A percentile compares a stretch with the other conserved stretches of the same genome.
Conservation (phyloP, 2,888 invertebrate genomes). For the Coenonympha arcania region DNA sequence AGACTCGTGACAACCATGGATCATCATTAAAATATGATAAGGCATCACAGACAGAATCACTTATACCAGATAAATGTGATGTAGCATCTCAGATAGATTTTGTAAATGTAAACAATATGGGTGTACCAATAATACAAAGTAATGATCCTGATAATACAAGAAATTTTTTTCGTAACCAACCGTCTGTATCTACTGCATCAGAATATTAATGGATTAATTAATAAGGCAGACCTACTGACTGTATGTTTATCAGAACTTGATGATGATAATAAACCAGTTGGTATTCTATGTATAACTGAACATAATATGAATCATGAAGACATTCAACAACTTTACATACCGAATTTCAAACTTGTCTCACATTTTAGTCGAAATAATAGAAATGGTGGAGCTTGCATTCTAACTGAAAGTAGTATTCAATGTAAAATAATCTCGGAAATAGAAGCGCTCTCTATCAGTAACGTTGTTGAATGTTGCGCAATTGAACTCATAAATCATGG, state of each 20-base stretch:
- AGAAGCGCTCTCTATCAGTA: background rate
- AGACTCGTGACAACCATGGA: no score
- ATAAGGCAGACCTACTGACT: background rate
- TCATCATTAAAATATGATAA: no score
- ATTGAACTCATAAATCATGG: background rate
- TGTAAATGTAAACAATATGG: background rate
- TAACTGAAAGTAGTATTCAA: background rate
- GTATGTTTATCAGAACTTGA: no score
- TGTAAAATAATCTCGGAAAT: background rate
- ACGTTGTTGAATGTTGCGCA: background rate
- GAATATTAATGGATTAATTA: background rate
- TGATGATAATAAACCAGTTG: background rate
- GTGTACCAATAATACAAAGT: background rate
- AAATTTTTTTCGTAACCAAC: background rate
- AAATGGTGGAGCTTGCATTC: no score
- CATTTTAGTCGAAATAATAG: background rate
- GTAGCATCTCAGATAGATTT: background rate
- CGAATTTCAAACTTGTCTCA: background rate
- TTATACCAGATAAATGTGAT: background rate
- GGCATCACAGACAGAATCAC: no score
- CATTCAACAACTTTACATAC: background rate
- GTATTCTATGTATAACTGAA: background rate
- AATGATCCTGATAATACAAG: background rate
- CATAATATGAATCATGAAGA: background rate
- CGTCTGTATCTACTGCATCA: background rate